Conservation (phyloP, 2,797 vertebrate genomes). For the Amphiprion clarkii region DNA sequence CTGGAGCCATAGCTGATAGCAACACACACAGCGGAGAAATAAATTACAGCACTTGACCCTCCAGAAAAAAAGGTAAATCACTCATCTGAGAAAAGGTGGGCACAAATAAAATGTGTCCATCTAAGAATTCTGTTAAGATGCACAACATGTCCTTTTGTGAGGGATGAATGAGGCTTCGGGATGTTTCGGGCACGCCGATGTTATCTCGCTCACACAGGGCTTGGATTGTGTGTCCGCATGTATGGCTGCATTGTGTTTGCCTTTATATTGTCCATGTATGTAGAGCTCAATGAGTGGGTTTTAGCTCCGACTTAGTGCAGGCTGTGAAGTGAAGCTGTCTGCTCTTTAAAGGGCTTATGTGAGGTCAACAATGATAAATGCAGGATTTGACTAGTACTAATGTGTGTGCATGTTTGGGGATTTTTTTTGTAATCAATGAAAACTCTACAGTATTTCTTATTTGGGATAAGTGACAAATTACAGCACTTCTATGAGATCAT, state of each 20-base stretch:
- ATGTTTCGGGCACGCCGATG: slow-evolving; percentile 37
- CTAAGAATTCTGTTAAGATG: slow-evolving; percentile 39
- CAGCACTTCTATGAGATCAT: no score
- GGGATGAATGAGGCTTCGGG: slow-evolving; percentile 38
- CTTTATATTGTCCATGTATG: neutral
- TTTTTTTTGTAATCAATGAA: no score
- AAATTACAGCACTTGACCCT: slow-evolving; percentile 41
- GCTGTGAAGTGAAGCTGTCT: slow-evolving; percentile 35
- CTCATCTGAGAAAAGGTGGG: slow-evolving; percentile 33
- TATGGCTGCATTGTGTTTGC: slow-evolving; percentile 13
- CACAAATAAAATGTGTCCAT: slow-evolving; percentile 30
- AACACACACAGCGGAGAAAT: slow-evolving; percentile 43
- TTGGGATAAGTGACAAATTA: no score
- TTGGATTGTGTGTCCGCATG: slow-evolving; percentile 11
- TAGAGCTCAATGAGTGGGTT: slow-evolving; percentile 9
- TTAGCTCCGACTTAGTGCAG: slow-evolving; percentile 5
- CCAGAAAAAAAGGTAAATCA: slow-evolving; percentile 29
- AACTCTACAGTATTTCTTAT: no score
- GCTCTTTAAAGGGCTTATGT: slow-evolving; percentile 24
- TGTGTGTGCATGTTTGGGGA: neutral
- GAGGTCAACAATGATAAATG: neutral
- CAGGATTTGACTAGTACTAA: neutral
- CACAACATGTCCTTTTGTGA: slow-evolving; percentile 36
- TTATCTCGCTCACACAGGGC: slow-evolving; percentile 26
- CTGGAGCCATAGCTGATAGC: slow-evolving; percentile 39